phyloP scores from a whole-genome alignment of 2,797 vertebrate genomes.

The Intellagama lesueurii region DNA sequence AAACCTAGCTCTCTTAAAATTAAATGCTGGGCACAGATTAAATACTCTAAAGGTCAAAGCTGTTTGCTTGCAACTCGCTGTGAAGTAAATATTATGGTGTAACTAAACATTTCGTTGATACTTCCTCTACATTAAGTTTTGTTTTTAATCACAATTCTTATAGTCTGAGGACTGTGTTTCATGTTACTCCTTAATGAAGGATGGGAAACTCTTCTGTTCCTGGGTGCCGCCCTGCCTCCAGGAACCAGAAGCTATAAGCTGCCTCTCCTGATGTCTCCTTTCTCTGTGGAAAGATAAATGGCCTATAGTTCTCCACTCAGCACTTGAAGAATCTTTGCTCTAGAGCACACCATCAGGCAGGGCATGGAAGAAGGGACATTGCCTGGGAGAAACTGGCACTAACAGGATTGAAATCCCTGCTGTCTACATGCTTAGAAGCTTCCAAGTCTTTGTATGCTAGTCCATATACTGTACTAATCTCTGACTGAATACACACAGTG shows the following conservation, averaged over 20 bases:
- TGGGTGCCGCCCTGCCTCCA: too few relatives aligned
- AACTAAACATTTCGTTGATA: neutral
- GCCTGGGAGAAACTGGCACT: neutral
- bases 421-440: neutral
- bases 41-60: conserved; percentile 64
- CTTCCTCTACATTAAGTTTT: neutral
- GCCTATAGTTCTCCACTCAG: neutral
- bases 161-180: neutral
- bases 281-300: too few relatives aligned
- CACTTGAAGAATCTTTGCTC: neutral
- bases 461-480: too few relatives aligned
- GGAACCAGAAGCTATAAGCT: neutral
- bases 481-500: neutral
- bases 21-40: conserved; percentile 71
- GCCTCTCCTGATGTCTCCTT: neutral
- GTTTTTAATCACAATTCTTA: neutral
- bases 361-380: neutral
- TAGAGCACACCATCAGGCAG: neutral
- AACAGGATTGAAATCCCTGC: neutral
- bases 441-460: neutral
- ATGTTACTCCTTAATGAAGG: neutral
- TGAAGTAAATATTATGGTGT: conserved; percentile 8
- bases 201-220: too few relatives aligned
- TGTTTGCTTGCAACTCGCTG: conserved; percentile 50
- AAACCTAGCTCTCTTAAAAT: conserved; percentile 65